Percentiles rank a stretch among this genome's conserved stretches.
Evolutionary conservation across 1,140 invertebrate species (phyloP).

Genomic region (Musca domestica): DNA sequence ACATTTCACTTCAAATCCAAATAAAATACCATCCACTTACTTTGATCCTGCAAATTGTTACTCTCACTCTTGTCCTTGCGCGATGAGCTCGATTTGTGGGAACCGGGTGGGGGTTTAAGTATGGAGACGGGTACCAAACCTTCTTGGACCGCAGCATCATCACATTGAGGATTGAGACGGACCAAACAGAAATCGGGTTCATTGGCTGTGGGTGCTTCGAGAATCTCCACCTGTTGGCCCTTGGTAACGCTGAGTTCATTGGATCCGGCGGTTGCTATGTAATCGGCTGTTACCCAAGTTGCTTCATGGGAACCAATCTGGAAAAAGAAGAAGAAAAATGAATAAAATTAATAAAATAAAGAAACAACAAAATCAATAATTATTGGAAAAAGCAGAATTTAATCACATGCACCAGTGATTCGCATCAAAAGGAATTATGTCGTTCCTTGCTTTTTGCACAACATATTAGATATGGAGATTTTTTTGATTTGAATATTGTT

Average conservation of each 20-base stretch:
- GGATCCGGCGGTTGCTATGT: conserved; percentile 65
- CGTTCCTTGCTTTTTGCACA: too few relatives aligned
- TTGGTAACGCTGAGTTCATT: conserved; percentile 77
- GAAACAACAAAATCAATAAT: too few relatives aligned
- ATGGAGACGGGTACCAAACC: conserved; percentile 80
- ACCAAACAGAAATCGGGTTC: conserved; percentile 66
- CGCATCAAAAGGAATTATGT: too few relatives aligned
- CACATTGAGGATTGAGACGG: conserved; percentile 57
- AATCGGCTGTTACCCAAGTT: conserved; percentile 84
- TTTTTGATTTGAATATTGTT: too few relatives aligned
- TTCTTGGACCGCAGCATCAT: conserved; percentile 65
- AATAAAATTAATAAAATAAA: too few relatives aligned
- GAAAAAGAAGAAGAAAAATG: conserved; percentile 37
- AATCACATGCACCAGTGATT: too few relatives aligned
- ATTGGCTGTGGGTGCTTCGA: conserved; percentile 65
- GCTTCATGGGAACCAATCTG: conserved; percentile 72
- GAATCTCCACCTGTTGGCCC: conserved; percentile 88
- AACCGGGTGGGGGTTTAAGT: conserved; percentile 73
- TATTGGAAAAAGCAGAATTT: too few relatives aligned
- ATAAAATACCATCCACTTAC: conserved; percentile 31
- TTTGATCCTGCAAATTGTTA: conserved; percentile 43
- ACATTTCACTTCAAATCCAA: too few relatives aligned
- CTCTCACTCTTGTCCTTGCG: conserved; percentile 39
- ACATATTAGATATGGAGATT: too few relatives aligned
- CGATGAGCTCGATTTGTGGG: conserved; percentile 45